Evolutionary conservation across 2,888 invertebrate species (phyloP).

Genomic region (Mesorhabditis spiculigera): DNA sequence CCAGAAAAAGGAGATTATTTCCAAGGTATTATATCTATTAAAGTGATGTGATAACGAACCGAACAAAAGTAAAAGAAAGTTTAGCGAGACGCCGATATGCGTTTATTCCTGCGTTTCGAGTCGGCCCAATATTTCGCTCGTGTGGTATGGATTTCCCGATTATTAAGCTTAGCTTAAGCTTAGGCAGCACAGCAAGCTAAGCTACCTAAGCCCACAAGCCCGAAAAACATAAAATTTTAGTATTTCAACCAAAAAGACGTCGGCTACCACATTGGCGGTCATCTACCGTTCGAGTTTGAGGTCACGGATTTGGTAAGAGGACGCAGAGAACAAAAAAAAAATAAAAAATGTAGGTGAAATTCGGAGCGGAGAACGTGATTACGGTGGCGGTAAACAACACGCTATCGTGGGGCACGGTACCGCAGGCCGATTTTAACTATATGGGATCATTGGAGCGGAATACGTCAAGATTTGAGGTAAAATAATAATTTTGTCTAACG

Average conservation of each 20-base stretch:
- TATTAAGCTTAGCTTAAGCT: too few species aligned
- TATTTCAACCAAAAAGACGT: conserved; percentile 82
- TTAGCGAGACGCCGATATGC: too few species aligned
- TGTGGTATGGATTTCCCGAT: too few species aligned
- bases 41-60: too few species aligned
- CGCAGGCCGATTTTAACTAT: conserved; percentile 73
- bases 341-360: conserved; percentile 27
- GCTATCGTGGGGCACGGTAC: conserved; percentile 78
- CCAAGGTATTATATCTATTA: too few species aligned
- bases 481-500: too few species aligned
- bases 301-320: conserved; percentile 65
- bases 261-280: conserved; percentile 85
- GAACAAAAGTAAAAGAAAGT: too few species aligned
- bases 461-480: conserved; percentile 23
- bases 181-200: too few species aligned
- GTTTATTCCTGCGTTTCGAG: too few species aligned
- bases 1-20: conserved; percentile 27
- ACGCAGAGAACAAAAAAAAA: too few species aligned
- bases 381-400: conserved; percentile 87
- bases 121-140: too few species aligned
- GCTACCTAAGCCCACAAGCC: too few species aligned
- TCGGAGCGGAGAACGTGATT: conserved; percentile 32
- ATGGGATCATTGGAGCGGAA: conserved; percentile 41
- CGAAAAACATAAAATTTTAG: conserved; percentile 12
- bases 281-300: conserved; percentile 87